Percentiles rank a stretch among this genome's conserved stretches.
phyloP scores from a whole-genome alignment of 2,888 invertebrate species.

The Ametastegia equiseti region DNA sequence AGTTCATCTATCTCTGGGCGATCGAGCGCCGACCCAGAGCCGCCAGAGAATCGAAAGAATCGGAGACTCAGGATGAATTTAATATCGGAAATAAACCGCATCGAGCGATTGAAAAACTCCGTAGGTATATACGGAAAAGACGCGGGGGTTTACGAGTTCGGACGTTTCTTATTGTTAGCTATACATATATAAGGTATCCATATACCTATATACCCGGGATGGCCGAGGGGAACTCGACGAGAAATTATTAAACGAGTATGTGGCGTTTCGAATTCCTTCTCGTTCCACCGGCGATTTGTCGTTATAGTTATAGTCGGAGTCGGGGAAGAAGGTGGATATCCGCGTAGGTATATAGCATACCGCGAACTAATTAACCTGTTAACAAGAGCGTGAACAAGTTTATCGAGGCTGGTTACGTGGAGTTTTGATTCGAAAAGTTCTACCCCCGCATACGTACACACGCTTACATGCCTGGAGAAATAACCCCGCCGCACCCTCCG shows the following conservation, averaged over 20 bases:
- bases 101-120: slow-evolving; percentile 8
- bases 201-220: not conserved
- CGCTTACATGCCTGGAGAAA: no score
- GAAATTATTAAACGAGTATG: not conserved
- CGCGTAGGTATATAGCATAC: no score
- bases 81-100: slow-evolving; percentile 30
- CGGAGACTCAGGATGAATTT: slow-evolving; percentile 18
- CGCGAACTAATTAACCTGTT: not conserved
- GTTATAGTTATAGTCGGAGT: no score
- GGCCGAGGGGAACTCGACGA: not conserved
- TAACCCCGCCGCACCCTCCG: not conserved
- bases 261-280: not conserved
- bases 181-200: no score
- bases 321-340: not conserved
- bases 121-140: slow-evolving; percentile 9
- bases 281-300: no score
- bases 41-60: not conserved
- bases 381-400: not conserved
- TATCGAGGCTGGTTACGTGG: not conserved
- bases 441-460: no score
- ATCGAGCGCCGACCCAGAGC: slow-evolving; percentile 17
- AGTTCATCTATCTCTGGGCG: slow-evolving; percentile 19
- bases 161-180: slow-evolving; percentile 1
- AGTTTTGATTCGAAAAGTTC: slow-evolving; percentile 21
- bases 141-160: slow-evolving; percentile 3